Percentiles rank a stretch among this genome's conserved stretches.
Conservation (phyloP, 2,888 invertebrate genomes). For the Parnassius apollo region DNA sequence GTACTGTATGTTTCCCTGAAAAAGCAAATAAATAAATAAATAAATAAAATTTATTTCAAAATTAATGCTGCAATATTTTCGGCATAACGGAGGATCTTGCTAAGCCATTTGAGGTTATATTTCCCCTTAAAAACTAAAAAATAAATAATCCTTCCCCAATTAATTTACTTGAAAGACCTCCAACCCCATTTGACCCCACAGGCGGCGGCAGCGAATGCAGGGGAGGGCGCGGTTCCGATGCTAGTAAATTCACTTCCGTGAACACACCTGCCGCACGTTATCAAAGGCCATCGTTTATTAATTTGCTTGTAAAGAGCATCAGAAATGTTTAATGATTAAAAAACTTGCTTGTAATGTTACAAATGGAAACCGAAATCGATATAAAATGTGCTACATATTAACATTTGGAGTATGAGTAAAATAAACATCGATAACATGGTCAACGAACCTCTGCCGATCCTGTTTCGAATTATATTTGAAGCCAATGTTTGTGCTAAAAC, state of each 20-base stretch:
- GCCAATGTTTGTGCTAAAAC: too few species aligned
- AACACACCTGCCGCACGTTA: constrained; percentile 40
- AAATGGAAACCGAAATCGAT: constrained; percentile 1
- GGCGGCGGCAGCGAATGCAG: constrained; percentile 3
- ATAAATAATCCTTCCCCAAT: constrained; percentile 3
- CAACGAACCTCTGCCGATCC: too few species aligned
- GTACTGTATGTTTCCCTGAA: too few species aligned
- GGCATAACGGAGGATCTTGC: too few species aligned
- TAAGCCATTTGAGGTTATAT: too few species aligned
- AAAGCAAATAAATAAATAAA: too few species aligned
- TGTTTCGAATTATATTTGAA: too few species aligned
- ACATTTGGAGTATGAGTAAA: too few species aligned
- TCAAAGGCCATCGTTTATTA: constrained; percentile 26
- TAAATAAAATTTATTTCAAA: too few species aligned
- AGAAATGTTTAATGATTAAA: constrained; percentile 24
- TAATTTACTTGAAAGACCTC: neutral
- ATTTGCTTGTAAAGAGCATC: constrained; percentile 26
- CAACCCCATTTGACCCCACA: constrained; percentile 3
- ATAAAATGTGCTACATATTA: too few species aligned
- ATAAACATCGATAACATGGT: too few species aligned
- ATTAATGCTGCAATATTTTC: too few species aligned
- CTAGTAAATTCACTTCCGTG: constrained; percentile 30
- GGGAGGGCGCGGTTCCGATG: constrained; percentile 24
- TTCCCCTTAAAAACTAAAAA: neutral
- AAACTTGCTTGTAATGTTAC: neutral